Evolutionary conservation across 1,140 invertebrate species (phyloP), one percentile per base, ranked within the genome.

Genomic region (Vollenhovia emeryi): DNA sequence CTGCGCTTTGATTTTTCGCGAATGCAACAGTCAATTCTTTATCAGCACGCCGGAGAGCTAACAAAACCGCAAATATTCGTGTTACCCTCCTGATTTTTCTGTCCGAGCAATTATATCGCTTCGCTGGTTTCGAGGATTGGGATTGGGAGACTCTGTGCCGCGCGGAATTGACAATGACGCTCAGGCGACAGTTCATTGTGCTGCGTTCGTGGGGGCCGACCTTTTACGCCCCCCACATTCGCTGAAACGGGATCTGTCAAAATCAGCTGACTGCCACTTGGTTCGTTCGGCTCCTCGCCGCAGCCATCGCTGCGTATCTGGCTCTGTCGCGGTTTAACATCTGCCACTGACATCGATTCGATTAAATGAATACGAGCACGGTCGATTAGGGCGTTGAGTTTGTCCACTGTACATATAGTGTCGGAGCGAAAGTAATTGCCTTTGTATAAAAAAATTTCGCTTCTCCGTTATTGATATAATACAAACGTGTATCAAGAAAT

Each of bases 181-280:
- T 8, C 48, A 27, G 59, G 21, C 45, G 52, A 52, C n/a, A 15
- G 21, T 64, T 86, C 52, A 89, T 89, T 89, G 84, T 86, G 69
- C n/a, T 73, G 48, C 18, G 50, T 18, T 64, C 69, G 52, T 57
- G 27, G 68, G 59, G 30, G 30, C 9, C 40, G 64, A 68, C 21
- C 84, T 79, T 60, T 69, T 82, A 48, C 74, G 48, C 45, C 59
- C 73, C 43, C 36, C 50, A 21, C 59, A 21, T 36, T 50, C 52
- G 66, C 40, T 33, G 71, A 76, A 87, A 86, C 68, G 83, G 55
- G 48, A 86, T 83, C 89, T 90, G 89, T 90, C 89, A 90, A 87
- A 89, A 90, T 90, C 89, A 90, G 89, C 89, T 90, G 89, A 90
- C 86, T 84, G 78, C 68, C 89, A 83, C 89, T 88, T 88, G 83